Percentiles rank a stretch among this genome's conserved stretches.
Evolutionary conservation across 1,140 invertebrate genomes (phyloP).

Genomic region (Anoplophora glabripennis): DNA sequence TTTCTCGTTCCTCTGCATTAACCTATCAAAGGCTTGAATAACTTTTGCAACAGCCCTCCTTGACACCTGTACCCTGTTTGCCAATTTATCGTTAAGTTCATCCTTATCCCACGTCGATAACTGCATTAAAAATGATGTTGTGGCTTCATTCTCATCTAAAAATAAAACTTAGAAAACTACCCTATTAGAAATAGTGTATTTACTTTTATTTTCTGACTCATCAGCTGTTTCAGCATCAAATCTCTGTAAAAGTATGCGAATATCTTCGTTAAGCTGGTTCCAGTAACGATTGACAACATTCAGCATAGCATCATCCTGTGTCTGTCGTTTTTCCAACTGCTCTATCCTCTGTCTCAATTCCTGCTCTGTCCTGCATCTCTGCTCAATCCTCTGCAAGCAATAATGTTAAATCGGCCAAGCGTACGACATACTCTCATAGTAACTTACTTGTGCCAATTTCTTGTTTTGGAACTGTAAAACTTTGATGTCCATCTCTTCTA

Average conservation of each 20-base stretch:
- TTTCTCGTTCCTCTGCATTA: slow-evolving; percentile 91
- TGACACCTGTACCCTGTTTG: slow-evolving; percentile 89
- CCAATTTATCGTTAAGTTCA: slow-evolving; percentile 92
- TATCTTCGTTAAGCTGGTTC: slow-evolving; percentile 97
- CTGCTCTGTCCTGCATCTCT: slow-evolving; percentile 82
- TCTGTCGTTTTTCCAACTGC: slow-evolving; percentile 94
- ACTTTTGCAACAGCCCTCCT: slow-evolving; percentile 94
- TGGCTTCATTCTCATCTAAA: slow-evolving; percentile 93
- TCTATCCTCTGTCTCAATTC: slow-evolving; percentile 91
- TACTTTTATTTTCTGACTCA: slow-evolving; percentile 92
- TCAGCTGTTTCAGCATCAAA: slow-evolving; percentile 97
- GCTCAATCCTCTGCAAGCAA: slow-evolving; percentile 73
- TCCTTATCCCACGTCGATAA: slow-evolving; percentile 98
- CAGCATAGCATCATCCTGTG: slow-evolving; percentile 95
- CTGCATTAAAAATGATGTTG: slow-evolving; percentile 93
- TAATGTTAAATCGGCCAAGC: background rate
- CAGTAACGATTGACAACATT: slow-evolving; percentile 98
- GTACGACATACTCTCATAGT: no score
- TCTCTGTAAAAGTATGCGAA: slow-evolving; percentile 86
- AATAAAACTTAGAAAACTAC: slow-evolving; percentile 26
- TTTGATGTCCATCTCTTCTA: slow-evolving; percentile 97
- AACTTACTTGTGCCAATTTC: slow-evolving; percentile 82
- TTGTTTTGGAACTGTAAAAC: slow-evolving; percentile 96
- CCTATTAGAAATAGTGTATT: background rate
- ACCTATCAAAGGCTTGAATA: slow-evolving; percentile 91